These are phyloP conservation scores for Ptychodera flava DNA, from an alignment of 35 echinoderm and acorn worm genomes.

Conservation along the genomic window DNA sequence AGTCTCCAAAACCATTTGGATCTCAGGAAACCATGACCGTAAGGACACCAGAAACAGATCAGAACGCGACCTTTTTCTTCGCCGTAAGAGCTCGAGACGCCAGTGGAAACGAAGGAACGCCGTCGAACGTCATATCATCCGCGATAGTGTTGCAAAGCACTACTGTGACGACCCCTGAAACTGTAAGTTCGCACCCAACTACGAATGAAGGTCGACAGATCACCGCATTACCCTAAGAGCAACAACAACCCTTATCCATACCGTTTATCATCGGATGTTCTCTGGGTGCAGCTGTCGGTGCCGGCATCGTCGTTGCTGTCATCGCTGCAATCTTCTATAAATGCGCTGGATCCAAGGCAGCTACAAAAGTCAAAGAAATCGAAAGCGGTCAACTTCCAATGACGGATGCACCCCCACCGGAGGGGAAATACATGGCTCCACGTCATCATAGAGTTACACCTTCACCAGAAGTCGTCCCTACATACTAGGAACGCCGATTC, in stretches of 20 bases:
- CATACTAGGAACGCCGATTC: too few relatives aligned
- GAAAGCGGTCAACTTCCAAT: neutral
- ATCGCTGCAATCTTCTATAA: neutral
- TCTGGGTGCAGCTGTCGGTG: neutral
- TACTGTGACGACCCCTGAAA: neutral
- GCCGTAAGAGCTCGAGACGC: conserved; percentile 22
- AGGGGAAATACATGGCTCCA: too few relatives aligned
- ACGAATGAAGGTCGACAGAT: neutral
- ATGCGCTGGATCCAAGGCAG: neutral
- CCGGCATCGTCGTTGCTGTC: neutral
- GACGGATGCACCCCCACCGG: too few relatives aligned
- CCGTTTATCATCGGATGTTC: neutral
- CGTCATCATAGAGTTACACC: too few relatives aligned
- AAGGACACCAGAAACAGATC: neutral
- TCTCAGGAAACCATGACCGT: neutral
- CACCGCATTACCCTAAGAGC: neutral
- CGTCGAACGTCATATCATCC: conserved; percentile 21
- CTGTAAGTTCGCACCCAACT: neutral
- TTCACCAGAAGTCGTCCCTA: too few relatives aligned
- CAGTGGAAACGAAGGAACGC: conserved; percentile 16
- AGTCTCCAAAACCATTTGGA: neutral
- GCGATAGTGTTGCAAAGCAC: neutral
- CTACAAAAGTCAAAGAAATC: neutral
- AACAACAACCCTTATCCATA: neutral
- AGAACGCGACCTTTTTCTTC: conserved; percentile 32